phyloP scores from a whole-genome alignment of 2,113 vertebrate genomes.

The Tyto alba region DNA sequence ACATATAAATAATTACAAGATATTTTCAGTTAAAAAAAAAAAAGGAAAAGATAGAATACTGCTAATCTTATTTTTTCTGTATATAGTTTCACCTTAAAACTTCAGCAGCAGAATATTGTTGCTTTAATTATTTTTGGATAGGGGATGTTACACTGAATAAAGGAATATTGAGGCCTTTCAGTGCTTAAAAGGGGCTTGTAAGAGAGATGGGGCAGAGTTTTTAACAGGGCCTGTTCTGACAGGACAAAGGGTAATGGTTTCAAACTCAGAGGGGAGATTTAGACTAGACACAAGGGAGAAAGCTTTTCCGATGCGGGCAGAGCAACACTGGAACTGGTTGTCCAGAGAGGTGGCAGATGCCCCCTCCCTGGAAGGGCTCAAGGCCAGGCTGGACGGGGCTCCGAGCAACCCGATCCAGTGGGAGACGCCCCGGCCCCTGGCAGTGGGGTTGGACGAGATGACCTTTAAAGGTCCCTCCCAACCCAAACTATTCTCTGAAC shows the following conservation, averaged over 20 bases:
- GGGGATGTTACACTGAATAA: not conserved
- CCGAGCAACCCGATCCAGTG: not conserved
- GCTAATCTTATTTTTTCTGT: not conserved
- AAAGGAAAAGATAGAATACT: not conserved
- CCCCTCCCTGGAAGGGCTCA: not conserved
- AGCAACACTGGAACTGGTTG: not conserved
- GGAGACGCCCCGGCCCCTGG: not conserved
- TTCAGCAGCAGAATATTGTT: not conserved
- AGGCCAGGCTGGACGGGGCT: not conserved
- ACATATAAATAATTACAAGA: no score
- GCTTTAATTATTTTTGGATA: not conserved
- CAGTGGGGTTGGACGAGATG: not conserved
- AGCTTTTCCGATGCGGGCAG: not conserved
- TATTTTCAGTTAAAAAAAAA: not conserved
- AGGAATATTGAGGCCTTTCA: not conserved
- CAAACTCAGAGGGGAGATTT: not conserved
- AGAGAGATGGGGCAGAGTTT: not conserved
- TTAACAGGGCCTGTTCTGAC: not conserved
- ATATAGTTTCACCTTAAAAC: not conserved
- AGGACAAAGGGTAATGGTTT: not conserved
- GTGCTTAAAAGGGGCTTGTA: not conserved
- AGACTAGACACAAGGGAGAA: no score
- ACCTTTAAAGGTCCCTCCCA: not conserved
- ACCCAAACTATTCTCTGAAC: not conserved
- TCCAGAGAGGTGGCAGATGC: not conserved